Percentiles rank a stretch among this genome's conserved stretches.
Conservation (phyloP, 1,140 invertebrate genomes). For the Bathynomus jamesi region DNA sequence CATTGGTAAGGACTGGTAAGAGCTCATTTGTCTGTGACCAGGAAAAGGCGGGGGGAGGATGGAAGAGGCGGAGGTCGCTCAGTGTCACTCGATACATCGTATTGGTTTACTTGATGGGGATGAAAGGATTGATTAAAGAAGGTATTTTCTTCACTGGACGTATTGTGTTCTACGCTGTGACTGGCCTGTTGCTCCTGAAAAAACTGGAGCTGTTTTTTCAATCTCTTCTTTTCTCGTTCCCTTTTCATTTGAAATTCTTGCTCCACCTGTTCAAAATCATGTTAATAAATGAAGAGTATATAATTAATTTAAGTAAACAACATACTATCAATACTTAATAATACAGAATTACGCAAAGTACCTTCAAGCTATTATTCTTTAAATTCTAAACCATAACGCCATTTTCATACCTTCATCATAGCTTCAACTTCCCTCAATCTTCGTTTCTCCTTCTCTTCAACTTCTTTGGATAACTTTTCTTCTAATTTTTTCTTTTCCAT, state of each 20-base stretch:
- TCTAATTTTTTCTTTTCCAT: slow-evolving; percentile 63
- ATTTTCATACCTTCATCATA: slow-evolving; percentile 32
- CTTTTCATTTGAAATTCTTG: slow-evolving; percentile 13
- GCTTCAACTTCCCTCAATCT: slow-evolving; percentile 56
- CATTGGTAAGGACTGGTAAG: not conserved
- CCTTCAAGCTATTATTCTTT: too few relatives aligned
- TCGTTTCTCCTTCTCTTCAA: slow-evolving; percentile 65
- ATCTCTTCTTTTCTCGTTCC: slow-evolving; percentile 12
- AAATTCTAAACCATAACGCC: too few relatives aligned
- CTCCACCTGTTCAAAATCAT: slow-evolving; percentile 2
- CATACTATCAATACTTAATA: too few relatives aligned
- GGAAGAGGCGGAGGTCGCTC: not conserved
- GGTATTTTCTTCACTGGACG: too few relatives aligned
- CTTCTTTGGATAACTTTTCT: slow-evolving; percentile 63
- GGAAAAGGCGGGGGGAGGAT: not conserved
- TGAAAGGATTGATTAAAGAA: too few relatives aligned
- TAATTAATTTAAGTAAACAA: not conserved
- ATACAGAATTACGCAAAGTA: too few relatives aligned
- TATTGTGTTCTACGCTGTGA: too few relatives aligned
- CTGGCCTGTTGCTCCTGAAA: slow-evolving; percentile 12
- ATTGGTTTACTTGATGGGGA: slow-evolving; percentile 8
- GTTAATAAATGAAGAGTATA: not conserved
- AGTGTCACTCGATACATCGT: not conserved
- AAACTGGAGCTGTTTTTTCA: slow-evolving; percentile 11
- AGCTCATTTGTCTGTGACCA: not conserved